Evolutionary conservation across 2,113 vertebrate genomes (phyloP).

Genomic region (Oryzias woworae): DNA sequence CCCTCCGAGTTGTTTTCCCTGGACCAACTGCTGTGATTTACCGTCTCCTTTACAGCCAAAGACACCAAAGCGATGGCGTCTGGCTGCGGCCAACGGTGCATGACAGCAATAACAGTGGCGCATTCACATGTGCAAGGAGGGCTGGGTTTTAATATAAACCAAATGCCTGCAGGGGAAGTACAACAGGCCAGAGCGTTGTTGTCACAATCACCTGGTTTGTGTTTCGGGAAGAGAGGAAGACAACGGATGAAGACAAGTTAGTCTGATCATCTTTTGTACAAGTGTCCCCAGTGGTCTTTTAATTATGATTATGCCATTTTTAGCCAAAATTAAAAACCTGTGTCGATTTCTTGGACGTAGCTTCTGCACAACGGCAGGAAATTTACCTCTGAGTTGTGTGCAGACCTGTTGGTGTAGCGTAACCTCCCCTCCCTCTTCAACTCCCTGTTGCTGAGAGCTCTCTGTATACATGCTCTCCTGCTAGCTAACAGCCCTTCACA

Average conservation of each 20-base stretch:
- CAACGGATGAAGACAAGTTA: conserved; percentile 3
- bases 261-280: too few species aligned
- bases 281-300: too few species aligned
- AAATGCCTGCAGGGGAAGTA: conserved; percentile 26
- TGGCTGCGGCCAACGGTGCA: conserved; percentile 44
- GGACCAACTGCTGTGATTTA: conserved; percentile 54
- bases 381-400: too few species aligned
- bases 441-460: conserved; percentile 4
- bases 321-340: too few species aligned
- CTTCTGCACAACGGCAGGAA: too few species aligned
- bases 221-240: conserved; percentile 39
- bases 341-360: too few species aligned
- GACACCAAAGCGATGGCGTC: conserved; percentile 55
- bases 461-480: too few species aligned
- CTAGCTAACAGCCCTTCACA: background rate
- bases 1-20: conserved; percentile 43
- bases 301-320: too few species aligned
- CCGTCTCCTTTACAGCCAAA: conserved; percentile 34
- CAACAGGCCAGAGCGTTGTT: conserved; percentile 34
- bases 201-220: conserved; percentile 32
- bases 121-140: conserved; percentile 13
- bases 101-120: conserved; percentile 39
- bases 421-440: conserved; percentile 40
- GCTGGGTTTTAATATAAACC: conserved; percentile 40
- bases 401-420: too few species aligned